A percentile compares a stretch with the other conserved stretches of the same genome.
Evolutionary conservation across 2,888 invertebrate genomes (phyloP).

Genomic region (Catocala sponsa): DNA sequence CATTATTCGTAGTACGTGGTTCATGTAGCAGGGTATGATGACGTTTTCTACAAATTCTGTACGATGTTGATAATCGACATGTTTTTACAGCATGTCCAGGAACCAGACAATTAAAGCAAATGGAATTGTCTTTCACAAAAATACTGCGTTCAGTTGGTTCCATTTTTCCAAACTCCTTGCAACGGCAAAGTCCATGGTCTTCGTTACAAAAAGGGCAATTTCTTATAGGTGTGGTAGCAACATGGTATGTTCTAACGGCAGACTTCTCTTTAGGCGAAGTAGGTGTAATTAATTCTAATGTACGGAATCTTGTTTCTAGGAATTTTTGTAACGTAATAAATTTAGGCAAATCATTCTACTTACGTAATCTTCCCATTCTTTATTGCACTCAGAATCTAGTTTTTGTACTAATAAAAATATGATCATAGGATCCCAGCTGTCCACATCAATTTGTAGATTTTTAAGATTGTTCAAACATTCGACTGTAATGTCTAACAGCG

Average conservation of each 20-base stretch:
- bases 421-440: slow-evolving; percentile 16
- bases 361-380: slow-evolving; percentile 12
- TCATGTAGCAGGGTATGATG: slow-evolving; percentile 16
- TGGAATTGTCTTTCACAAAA: neutral
- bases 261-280: neutral
- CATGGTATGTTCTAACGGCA: neutral
- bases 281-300: neutral
- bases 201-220: slow-evolving; percentile 6
- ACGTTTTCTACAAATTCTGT: slow-evolving; percentile 1
- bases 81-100: slow-evolving; percentile 4
- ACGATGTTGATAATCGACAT: slow-evolving; percentile 1
- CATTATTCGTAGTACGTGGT: neutral
- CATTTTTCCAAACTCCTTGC: slow-evolving; percentile 9
- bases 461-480: slow-evolving; percentile 7
- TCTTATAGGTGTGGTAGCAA: slow-evolving; percentile 1
- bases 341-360: neutral
- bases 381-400: slow-evolving; percentile 10
- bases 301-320: slow-evolving; percentile 14
- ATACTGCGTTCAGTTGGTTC: neutral
- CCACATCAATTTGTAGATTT: slow-evolving; percentile 1
- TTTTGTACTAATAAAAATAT: slow-evolving; percentile 16
- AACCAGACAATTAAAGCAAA: slow-evolving; percentile 16
- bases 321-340: neutral
- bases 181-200: slow-evolving; percentile 1
- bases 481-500: slow-evolving; percentile 2